Evolutionary conservation across 2,888 invertebrate species (phyloP).

Genomic region (Hartigia nigra): DNA sequence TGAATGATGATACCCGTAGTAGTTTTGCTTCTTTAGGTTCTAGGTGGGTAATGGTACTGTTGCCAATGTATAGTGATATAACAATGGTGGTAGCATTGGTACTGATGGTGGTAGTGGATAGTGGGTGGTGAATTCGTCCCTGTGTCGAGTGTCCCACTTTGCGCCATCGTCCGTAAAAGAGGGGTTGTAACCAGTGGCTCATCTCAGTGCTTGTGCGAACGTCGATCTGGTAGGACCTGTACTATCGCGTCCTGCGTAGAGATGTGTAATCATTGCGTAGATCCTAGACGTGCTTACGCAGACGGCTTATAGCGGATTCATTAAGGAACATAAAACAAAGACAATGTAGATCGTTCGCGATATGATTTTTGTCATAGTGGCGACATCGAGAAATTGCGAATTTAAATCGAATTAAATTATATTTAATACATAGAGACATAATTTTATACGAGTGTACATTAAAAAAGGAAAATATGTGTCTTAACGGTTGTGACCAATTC

Average conservation of each 20-base stretch:
- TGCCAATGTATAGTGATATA: neutral
- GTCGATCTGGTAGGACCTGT: conserved; percentile 35
- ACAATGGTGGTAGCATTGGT: neutral
- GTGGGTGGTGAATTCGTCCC: neutral
- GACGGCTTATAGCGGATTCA: neutral
- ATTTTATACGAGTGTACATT: neutral
- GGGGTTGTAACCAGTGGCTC: conserved; percentile 39
- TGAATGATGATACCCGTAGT: neutral
- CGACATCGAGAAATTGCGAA: neutral
- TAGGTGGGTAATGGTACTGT: neutral
- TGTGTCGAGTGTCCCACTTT: neutral
- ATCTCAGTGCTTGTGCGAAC: conserved; percentile 52
- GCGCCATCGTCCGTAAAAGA: neutral
- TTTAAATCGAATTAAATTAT: neutral
- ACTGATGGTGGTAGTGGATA: neutral
- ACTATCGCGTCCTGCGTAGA: neutral
- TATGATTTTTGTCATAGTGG: neutral
- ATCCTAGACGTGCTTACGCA: neutral
- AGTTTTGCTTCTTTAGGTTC: neutral
- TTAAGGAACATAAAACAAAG: neutral
- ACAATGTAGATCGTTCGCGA: neutral
- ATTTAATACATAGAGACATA: neutral
- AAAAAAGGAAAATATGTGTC: neutral
- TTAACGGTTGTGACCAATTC: neutral
- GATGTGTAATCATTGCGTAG: neutral